Evolutionary conservation across 1,140 invertebrate species (phyloP), one percentile per base, ranked within the genome.

Genomic region (Formica selysi): DNA sequence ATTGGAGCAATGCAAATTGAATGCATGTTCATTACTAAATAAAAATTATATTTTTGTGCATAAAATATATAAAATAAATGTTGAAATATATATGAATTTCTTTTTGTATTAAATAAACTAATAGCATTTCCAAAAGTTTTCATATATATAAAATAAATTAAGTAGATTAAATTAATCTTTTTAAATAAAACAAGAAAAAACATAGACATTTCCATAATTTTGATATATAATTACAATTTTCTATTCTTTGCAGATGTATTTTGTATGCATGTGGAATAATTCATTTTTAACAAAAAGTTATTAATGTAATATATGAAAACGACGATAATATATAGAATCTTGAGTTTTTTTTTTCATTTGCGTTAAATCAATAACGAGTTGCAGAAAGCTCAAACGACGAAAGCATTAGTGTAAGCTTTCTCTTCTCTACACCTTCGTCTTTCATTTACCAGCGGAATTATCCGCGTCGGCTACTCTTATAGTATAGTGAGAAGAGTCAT

Each of bases 371-470:
- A 74, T 22, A 44, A 11, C 26, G 38, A 71, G 26, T 54, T 71
- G 36, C 32, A 64, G 80, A 29, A 44, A 83, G 29, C 48, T 61
- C 38, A 64, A 83, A 74, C 68, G 79, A 74, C 38, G 22, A 74
- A 74, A 71, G 54, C 68, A 57, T 62, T n/a, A 74, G 57, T 74
- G 11, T 71, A 83, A 41, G 70, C 41, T 61, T 61, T 62, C 26
- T 59, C n/a, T 51, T 38, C 22, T 57, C 48, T 57, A 57, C 51
- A 48, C 13, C 26, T 48, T 29, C 10, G 38, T 74, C 57, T 44
- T 62, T 83, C 38, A 74, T 61, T 74, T 74, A 48, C 8, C 19
- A 36, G 26, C 80, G 44, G 70, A 62, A 62, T 83, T 83, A 71
- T 51, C 74, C 26, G 67, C 57, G 13, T 83, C 70, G 22, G 29